These are phyloP conservation scores for Rachycentron canadum DNA, from an alignment of 2,797 vertebrate species.

Conservation along the genomic window DNA sequence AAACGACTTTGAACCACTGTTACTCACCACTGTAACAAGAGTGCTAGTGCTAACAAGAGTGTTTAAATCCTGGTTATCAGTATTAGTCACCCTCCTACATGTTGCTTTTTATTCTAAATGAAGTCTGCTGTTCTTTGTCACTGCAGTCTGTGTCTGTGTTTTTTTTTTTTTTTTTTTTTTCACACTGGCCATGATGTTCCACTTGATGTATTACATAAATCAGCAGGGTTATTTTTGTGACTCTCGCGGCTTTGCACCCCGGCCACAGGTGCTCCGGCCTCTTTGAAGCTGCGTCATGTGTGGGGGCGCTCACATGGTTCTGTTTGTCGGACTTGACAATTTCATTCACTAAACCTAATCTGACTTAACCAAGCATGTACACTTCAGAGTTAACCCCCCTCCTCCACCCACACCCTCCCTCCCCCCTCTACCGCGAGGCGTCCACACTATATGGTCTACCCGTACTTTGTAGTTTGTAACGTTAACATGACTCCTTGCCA, in stretches of 20 bases:
- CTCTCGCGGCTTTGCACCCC: conserved; percentile 50
- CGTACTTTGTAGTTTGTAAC: conserved; percentile 18
- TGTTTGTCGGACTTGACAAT: conserved; percentile 34
- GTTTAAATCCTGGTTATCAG: conserved; percentile 30
- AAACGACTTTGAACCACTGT: conserved; percentile 3
- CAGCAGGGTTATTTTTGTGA: conserved; percentile 49
- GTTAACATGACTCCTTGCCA: conserved; percentile 19
- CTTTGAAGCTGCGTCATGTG: conserved; percentile 35
- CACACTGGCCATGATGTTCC: background rate
- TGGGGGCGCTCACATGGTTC: background rate
- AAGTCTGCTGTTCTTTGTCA: conserved; percentile 21
- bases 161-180: conserved; percentile 19
- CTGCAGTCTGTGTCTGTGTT: conserved; percentile 3
- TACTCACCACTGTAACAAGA: conserved; percentile 12
- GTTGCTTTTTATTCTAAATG: conserved; percentile 14
- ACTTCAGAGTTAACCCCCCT: conserved; percentile 11
- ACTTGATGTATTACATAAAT: conserved; percentile 39
- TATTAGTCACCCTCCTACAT: conserved; percentile 32
- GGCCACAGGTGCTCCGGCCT: conserved; percentile 35
- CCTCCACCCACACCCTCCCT: background rate
- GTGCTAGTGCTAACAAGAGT: too few relatives aligned
- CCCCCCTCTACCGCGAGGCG: background rate
- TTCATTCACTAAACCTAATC: conserved; percentile 8
- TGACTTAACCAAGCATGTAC: conserved; percentile 18
- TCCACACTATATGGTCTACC: conserved; percentile 3